Evolutionary conservation across 1,140 invertebrate species (phyloP).

Genomic region (Ylistrum balloti): DNA sequence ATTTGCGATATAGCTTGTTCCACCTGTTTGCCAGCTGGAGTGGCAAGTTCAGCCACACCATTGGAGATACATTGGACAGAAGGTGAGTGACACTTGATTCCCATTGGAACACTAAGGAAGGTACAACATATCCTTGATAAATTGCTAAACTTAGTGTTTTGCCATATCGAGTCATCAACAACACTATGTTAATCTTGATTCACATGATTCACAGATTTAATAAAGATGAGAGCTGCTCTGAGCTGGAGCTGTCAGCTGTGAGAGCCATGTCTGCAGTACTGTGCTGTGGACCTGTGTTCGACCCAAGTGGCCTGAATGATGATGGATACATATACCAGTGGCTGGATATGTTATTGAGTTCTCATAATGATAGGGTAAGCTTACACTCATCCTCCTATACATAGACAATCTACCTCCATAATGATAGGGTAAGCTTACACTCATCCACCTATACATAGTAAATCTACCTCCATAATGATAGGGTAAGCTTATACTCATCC

Average conservation of each 20-base stretch:
- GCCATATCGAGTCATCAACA: too few species aligned
- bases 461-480: too few species aligned
- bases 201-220: constrained; percentile 63
- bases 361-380: constrained; percentile 86
- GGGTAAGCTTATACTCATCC: too few species aligned
- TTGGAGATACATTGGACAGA: constrained; percentile 81
- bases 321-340: constrained; percentile 94
- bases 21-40: constrained; percentile 96
- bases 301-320: constrained; percentile 92
- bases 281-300: constrained; percentile 97
- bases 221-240: constrained; percentile 82
- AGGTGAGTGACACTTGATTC: constrained; percentile 65
- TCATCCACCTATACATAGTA: too few species aligned
- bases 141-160: too few species aligned
- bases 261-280: constrained; percentile 96
- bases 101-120: neutral
- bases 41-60: constrained; percentile 89
- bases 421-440: too few species aligned
- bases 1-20: constrained; percentile 93
- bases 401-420: too few species aligned
- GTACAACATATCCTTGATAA: too few species aligned
- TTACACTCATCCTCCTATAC: too few species aligned
- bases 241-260: constrained; percentile 87
- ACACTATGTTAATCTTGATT: too few species aligned
- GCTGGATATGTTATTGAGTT: constrained; percentile 94